Percentiles rank a stretch among this genome's conserved stretches.
These are phyloP conservation scores for Trachelus tabidus DNA, from an alignment of 2,888 invertebrate species.

Conservation along the genomic window DNA sequence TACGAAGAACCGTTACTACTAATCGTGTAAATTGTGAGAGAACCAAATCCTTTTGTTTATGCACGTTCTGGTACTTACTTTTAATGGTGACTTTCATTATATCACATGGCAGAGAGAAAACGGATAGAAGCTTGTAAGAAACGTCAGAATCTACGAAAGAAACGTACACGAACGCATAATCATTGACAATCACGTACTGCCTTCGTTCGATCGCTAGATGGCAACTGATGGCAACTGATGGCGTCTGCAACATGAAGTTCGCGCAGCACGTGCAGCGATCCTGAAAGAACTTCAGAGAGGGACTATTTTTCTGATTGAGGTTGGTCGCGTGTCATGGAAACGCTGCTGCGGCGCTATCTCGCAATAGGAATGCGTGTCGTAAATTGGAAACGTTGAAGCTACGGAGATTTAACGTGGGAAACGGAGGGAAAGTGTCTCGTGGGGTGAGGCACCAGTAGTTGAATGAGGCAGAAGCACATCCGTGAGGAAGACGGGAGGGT, in stretches of 20 bases:
- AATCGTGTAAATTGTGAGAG: not conserved
- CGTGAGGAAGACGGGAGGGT: conserved; percentile 8
- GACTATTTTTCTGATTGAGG: not conserved
- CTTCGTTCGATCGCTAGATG: too few species aligned
- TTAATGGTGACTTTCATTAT: conserved; percentile 75
- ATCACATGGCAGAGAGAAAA: conserved; percentile 32
- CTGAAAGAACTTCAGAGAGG: not conserved
- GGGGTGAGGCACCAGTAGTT: not conserved
- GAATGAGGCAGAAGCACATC: not conserved
- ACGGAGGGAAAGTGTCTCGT: conserved; percentile 6
- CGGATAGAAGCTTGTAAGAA: not conserved
- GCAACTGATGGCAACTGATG: too few species aligned
- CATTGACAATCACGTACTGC: too few species aligned
- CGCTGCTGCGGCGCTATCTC: conserved; percentile 42
- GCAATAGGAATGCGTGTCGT: conserved; percentile 29
- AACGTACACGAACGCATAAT: not conserved
- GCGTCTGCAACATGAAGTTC: not conserved
- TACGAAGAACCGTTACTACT: not conserved
- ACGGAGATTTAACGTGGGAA: conserved; percentile 31
- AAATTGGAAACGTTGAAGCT: conserved; percentile 32
- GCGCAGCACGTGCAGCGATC: not conserved
- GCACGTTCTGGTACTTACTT: conserved; percentile 65
- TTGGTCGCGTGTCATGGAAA: not conserved
- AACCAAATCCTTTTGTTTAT: not conserved
- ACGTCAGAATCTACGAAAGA: not conserved